Conservation (phyloP, 2,888 invertebrate species). For the Scaptomyza cyrtandrae region DNA sequence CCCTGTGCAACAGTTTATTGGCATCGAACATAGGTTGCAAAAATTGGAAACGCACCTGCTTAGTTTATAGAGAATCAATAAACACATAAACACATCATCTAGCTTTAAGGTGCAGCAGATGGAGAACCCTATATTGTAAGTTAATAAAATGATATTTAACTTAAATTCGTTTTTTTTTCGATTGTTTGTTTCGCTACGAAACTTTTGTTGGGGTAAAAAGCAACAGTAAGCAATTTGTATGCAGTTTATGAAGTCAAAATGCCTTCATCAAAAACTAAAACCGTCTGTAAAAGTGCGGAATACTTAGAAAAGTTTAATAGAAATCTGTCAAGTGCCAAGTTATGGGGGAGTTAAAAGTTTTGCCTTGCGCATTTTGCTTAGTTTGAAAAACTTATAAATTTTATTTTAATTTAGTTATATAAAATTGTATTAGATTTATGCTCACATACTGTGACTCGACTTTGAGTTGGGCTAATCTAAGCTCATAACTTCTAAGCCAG, state of each 20-base stretch:
- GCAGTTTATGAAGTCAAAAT: neutral
- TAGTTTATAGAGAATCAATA: constrained; percentile 8
- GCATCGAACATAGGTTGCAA: constrained; percentile 12
- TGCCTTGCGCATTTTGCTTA: constrained; percentile 5
- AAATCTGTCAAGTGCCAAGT: constrained; percentile 38
- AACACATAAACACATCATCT: neutral
- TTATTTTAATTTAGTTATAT: neutral
- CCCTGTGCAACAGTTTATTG: constrained; percentile 11
- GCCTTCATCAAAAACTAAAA: neutral
- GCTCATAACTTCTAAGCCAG: constrained; percentile 17
- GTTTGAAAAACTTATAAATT: constrained; percentile 1
- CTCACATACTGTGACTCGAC: neutral
- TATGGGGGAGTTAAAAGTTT: constrained; percentile 10
- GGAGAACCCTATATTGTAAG: neutral
- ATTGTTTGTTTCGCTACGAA: neutral
- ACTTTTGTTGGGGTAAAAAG: neutral
- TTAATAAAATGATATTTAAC: too few species aligned
- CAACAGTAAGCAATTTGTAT: neutral
- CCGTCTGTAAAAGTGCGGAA: neutral
- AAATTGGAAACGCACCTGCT: constrained; percentile 37
- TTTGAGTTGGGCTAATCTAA: constrained; percentile 17
- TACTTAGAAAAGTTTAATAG: constrained; percentile 16
- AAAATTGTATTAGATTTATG: constrained; percentile 34
- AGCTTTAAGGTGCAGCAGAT: neutral
- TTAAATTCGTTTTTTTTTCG: neutral